A percentile compares a stretch with the other conserved stretches of the same genome.
Conservation (phyloP, 2,888 invertebrate genomes). For the Anaspis maculata region DNA sequence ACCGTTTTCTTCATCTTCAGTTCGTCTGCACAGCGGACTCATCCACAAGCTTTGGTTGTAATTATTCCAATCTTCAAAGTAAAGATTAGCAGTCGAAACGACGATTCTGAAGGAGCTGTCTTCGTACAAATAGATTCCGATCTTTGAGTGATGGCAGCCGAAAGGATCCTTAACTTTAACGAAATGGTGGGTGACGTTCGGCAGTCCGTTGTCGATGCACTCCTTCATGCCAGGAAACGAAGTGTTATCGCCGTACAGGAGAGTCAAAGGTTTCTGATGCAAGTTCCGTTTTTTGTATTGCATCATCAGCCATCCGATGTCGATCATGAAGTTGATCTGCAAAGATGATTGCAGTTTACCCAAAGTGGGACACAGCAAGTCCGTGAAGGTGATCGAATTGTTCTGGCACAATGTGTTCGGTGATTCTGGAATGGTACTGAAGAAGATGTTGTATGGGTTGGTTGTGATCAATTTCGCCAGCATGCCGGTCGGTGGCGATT, state of each 20-base stretch:
- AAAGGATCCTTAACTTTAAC: slow-evolving; percentile 69
- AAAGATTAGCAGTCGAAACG: slow-evolving; percentile 87
- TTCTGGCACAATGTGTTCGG: slow-evolving; percentile 55
- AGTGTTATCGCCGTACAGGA: slow-evolving; percentile 67
- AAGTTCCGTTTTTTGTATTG: slow-evolving; percentile 76
- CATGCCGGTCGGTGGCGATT: slow-evolving; percentile 1
- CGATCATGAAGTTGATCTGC: slow-evolving; percentile 90
- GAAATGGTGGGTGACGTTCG: slow-evolving; percentile 57
- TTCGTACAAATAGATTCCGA: slow-evolving; percentile 78
- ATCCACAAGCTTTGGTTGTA: slow-evolving; percentile 60
- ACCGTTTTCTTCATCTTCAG: slow-evolving; percentile 47
- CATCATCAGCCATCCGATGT: slow-evolving; percentile 78
- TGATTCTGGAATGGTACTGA: slow-evolving; percentile 60
- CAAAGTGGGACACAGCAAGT: slow-evolving; percentile 67
- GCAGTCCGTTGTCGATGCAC: slow-evolving; percentile 47
- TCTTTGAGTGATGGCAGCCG: slow-evolving; percentile 87
- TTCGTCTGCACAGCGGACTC: slow-evolving; percentile 66
- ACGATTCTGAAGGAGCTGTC: slow-evolving; percentile 77
- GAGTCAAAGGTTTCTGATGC: slow-evolving; percentile 52
- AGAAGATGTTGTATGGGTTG: slow-evolving; percentile 67
- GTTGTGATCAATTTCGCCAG: slow-evolving; percentile 48
- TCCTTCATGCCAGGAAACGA: slow-evolving; percentile 38
- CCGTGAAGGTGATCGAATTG: slow-evolving; percentile 43
- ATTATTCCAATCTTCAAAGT: slow-evolving; percentile 88
- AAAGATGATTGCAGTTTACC: slow-evolving; percentile 65